Evolutionary conservation across 2,797 vertebrate genomes (phyloP), one percentile per base, ranked within the genome.

Genomic region (Cossypha niveicapilla): DNA sequence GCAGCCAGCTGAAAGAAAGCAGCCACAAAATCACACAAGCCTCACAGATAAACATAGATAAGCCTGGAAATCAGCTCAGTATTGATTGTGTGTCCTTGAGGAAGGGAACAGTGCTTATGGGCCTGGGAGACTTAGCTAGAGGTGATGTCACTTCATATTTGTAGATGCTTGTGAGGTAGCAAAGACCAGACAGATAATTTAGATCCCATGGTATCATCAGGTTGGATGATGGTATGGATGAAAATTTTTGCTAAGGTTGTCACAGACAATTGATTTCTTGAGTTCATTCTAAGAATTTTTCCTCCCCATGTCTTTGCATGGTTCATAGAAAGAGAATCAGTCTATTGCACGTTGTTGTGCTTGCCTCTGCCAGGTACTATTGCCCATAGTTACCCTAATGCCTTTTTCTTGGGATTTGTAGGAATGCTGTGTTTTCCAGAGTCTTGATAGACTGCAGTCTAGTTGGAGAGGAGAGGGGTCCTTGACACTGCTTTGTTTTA

Each of bases 41-140:
- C 48, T 91, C 30, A n/a, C 48, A 83, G 14, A 70, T 68, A 78
- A 87, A 45, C 32, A 18, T 21, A 65, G 39, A 62, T 65, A 60
- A 86, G 45, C 62, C 28, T 60, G 48, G 25, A 37, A 85, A 34
- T 66, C 60, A 35, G 32, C 16, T 81, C 34, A 58, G 42, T 22
- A 11, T 28, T 60, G 24, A 13, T 42, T 51, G 28, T 41, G 45
- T 80, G 75, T 76, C 48, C 61, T 80, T 93, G 71, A 84, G 83
- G 53, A 25, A 28, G 24, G 28, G 41, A 88, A 9, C 41, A 73
- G 24, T 92, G 48, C 41, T 87, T 67, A 35, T 30, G 54, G 75
- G 50, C 32, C 63, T 84, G 35, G 18, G 44, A 86, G 48, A 16
- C 51, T 88, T 72, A 61, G 56, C 47, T 78, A 3, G 67, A 51